Base-by-base conservation (phyloP, 2,888 invertebrate genomes). In the Clostera curtula region DNA sequence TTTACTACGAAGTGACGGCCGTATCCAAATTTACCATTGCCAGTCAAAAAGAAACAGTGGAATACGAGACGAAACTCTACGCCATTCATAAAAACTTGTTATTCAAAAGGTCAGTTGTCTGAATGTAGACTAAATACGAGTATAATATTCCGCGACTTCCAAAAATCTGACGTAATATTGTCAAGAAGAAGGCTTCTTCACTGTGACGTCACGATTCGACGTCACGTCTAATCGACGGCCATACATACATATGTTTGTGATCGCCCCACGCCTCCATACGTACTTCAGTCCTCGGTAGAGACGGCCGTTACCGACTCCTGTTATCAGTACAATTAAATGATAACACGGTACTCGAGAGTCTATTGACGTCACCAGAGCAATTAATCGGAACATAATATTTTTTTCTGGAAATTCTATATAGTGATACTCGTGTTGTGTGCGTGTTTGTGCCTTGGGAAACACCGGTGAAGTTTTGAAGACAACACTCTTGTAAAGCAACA, bases 301-400 rank as follows among this genome's bases (percentile, higher is more conserved):
- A 26, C 57, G 54, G 62, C 53, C 66, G 72, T 34, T 36, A 45
- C 37, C 36, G 43, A 36, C 36, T 28, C 38, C 30, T 38, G 44
- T 57, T 71, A 67, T 68, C 66, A 59, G 27, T 42, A 56, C 46
- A 59, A 64, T 63, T 69, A 59, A 63, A 44, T 61, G 70, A 70
- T 76, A 70, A 60, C 59, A 56, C 43, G 39, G 47, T 36, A 52
- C 41, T 40, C 48, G 51, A 63, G 61, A 61, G 52, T 39, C 40
- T 27, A 29, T 34, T 48, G 43, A 63, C 66, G 59, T 64, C 59
- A 58, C 24, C 23, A 27, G 14, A 25, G 19, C 23, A 7, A 27
- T 23, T 27, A 9, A 12, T n/a, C n/a, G n/a, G n/a, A n/a, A n/a
- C n/a, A n/a, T n/a, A n/a, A n/a, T n/a, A 26, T 23, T 19, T 24